These are phyloP conservation scores for Cricetomys ansorgei DNA, from an alignment of 2,113 vertebrate species.

Conservation along the genomic window DNA sequence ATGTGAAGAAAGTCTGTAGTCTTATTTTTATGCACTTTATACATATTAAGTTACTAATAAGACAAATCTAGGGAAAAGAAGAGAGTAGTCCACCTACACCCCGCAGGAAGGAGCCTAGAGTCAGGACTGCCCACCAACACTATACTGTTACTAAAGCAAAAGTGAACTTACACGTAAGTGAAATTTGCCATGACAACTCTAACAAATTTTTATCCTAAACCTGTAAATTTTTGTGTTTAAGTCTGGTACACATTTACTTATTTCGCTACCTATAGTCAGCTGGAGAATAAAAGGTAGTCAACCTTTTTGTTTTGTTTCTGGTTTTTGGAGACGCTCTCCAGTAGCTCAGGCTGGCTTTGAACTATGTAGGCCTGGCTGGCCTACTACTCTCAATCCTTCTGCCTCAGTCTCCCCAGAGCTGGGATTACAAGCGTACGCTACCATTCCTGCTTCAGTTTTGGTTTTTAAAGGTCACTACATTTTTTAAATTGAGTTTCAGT, in stretches of 20 bases:
- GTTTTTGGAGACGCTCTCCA: not conserved
- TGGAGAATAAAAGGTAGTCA: conserved; percentile 6
- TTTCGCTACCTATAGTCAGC: not conserved
- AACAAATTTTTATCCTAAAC: conserved; percentile 9
- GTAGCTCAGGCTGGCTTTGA: not conserved
- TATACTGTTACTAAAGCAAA: conserved; percentile 16
- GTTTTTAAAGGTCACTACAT: conserved; percentile 21
- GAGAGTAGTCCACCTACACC: not conserved
- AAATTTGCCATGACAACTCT: conserved; percentile 9
- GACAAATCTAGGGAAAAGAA: conserved; percentile 17
- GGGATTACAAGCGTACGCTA: not conserved
- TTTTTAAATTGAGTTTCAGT: not conserved
- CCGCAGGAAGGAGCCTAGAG: not conserved
- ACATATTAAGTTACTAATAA: conserved; percentile 11
- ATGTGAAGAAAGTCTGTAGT: not conserved
- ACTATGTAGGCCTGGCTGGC: too few relatives aligned
- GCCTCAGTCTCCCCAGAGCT: not conserved
- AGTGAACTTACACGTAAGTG: not conserved
- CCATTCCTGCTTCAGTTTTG: not conserved
- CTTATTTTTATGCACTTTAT: conserved; percentile 18
- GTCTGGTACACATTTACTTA: not conserved
- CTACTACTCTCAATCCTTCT: not conserved
- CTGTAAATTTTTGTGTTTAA: not conserved
- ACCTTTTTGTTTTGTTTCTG: not conserved
- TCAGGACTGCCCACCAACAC: not conserved